These are phyloP conservation scores for Cercopithecus hamlyni DNA, from an alignment of 2,797 vertebrate genomes.

Conservation along the genomic window DNA sequence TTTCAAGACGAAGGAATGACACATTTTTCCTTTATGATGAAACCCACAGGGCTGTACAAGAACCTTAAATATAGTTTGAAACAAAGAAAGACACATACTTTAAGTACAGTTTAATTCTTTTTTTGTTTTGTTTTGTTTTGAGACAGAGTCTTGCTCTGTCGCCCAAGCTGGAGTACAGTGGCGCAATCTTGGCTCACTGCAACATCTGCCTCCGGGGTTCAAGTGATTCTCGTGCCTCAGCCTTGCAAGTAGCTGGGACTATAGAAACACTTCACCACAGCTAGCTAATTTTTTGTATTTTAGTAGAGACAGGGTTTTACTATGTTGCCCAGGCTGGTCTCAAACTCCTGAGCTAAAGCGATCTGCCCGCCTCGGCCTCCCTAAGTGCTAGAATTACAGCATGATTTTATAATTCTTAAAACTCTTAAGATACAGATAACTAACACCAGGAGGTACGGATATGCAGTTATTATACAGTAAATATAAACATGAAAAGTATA, in stretches of 20 bases:
- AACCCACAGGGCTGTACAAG: not conserved
- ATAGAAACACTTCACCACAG: not conserved
- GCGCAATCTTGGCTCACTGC: not conserved
- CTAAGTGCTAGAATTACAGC: not conserved
- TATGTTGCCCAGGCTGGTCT: not conserved
- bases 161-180: not conserved
- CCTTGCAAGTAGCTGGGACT: not conserved
- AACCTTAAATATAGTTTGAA: not conserved
- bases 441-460: not conserved
- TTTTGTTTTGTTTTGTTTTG: not conserved
- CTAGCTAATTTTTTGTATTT: not conserved
- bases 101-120: not conserved
- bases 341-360: not conserved
- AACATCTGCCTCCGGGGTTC: not conserved
- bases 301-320: not conserved
- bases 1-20: not conserved
- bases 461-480: not conserved
- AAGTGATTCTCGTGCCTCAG: not conserved
- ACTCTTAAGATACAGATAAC: not conserved
- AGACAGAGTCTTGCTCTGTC: not conserved
- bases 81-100: constrained; percentile 3
- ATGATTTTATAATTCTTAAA: constrained; percentile 37
- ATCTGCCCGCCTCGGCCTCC: not conserved
- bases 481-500: not conserved
- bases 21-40: not conserved